Conservation (phyloP, 2,113 vertebrate genomes). For the Dissostichus mawsoni region DNA sequence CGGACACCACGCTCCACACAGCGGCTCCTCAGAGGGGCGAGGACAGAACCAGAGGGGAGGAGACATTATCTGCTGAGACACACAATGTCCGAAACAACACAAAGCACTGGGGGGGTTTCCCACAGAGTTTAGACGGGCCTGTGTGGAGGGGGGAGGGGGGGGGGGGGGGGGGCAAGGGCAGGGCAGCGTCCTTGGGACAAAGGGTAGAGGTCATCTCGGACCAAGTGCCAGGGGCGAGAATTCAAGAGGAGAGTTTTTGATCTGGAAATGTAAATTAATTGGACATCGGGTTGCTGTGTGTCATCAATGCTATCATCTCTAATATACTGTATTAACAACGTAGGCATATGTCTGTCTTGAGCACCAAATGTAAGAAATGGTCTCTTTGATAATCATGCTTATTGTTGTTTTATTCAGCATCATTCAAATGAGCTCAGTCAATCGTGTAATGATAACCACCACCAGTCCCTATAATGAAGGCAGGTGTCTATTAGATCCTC, state of each 20-base stretch:
- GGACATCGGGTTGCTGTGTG: not conserved
- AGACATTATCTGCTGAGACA: constrained; percentile 70
- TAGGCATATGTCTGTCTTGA: not conserved
- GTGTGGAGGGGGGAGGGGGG: constrained; percentile 52
- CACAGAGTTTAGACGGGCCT: constrained; percentile 75
- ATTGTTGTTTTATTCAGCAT: constrained; percentile 12
- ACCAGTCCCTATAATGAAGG: constrained; percentile 19
- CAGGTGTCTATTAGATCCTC: constrained; percentile 69
- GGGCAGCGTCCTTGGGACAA: constrained; percentile 66
- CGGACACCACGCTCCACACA: constrained; percentile 48
- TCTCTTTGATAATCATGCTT: not conserved
- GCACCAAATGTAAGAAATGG: not conserved
- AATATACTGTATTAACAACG: not conserved
- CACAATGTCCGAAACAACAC: constrained; percentile 75
- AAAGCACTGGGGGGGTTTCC: constrained; percentile 74
- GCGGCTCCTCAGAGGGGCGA: constrained; percentile 38
- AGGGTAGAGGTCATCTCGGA: constrained; percentile 68
- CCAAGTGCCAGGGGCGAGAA: constrained; percentile 37
- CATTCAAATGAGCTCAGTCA: constrained; percentile 35
- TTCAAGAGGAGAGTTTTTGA: constrained; percentile 35
- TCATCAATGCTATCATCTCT: not conserved
- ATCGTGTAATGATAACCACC: constrained; percentile 49
- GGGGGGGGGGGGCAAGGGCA: constrained; percentile 57
- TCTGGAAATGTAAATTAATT: constrained; percentile 29
- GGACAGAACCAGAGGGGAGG: constrained; percentile 59